Percentiles rank a stretch among this genome's conserved stretches.
These are phyloP conservation scores for Sphaerophoria taeniata DNA, from an alignment of 2,888 invertebrate species.

Conservation along the genomic window DNA sequence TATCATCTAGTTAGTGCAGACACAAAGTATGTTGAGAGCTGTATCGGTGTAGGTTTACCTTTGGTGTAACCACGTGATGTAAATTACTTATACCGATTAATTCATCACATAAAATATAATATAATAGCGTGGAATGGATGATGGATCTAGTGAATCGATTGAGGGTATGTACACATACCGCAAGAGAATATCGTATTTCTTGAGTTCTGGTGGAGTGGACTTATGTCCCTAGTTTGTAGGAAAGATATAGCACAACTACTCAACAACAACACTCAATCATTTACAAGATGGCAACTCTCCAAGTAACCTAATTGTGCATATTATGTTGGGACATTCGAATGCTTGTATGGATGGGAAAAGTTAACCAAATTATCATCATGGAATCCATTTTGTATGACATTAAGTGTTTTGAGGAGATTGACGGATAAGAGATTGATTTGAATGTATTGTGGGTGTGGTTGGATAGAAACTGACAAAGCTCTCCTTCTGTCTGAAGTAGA, in stretches of 20 bases:
- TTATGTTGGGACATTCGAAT: background rate
- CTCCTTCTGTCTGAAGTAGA: background rate
- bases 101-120: slow-evolving; percentile 35
- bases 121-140: background rate
- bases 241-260: background rate
- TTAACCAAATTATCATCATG: slow-evolving; percentile 2
- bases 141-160: slow-evolving; percentile 13
- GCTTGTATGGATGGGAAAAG: background rate
- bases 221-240: background rate
- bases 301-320: slow-evolving; percentile 3
- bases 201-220: too few relatives aligned
- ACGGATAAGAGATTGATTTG: background rate
- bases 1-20: slow-evolving; percentile 11
- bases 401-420: background rate
- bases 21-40: too few relatives aligned
- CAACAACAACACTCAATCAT: slow-evolving; percentile 1
- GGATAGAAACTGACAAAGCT: background rate
- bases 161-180: too few relatives aligned
- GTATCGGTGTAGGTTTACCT: background rate
- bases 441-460: background rate
- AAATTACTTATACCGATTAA: slow-evolving; percentile 57
- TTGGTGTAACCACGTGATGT: slow-evolving; percentile 33
- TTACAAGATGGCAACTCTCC: slow-evolving; percentile 10
- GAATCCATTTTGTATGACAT: background rate
- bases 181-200: too few relatives aligned